Conservation (phyloP, 2,113 vertebrate genomes). For the Scortum barcoo region DNA sequence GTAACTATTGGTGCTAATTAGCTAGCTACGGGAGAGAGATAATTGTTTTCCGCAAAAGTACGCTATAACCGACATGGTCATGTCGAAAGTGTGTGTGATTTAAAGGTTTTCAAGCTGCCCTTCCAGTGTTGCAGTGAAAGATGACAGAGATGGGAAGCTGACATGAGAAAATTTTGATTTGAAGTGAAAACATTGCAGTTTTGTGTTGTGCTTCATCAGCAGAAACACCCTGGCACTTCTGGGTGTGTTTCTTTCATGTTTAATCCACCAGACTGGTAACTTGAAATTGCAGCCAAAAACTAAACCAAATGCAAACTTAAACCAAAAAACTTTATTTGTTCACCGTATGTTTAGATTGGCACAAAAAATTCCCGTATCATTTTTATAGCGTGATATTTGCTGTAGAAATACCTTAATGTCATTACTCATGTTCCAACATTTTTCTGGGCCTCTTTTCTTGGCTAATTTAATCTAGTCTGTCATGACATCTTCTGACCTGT, state of each 20-base stretch:
- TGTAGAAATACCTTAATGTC: slow-evolving; percentile 20
- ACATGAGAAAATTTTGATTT: slow-evolving; percentile 40
- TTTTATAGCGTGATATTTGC: slow-evolving; percentile 9
- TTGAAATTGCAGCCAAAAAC: neutral
- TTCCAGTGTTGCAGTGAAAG: slow-evolving; percentile 3
- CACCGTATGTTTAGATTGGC: slow-evolving; percentile 9
- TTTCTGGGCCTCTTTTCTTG: neutral
- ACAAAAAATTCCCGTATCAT: neutral
- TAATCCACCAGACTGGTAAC: slow-evolving; percentile 15
- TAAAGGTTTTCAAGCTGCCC: neutral
- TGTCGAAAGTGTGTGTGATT: neutral
- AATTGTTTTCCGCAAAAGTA: slow-evolving; percentile 9
- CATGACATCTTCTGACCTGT: neutral
- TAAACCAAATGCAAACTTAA: neutral
- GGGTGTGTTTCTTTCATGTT: slow-evolving; percentile 34
- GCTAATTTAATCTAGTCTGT: neutral
- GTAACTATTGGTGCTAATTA: slow-evolving; percentile 28
- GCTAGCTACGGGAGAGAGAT: neutral
- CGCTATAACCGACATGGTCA: neutral
- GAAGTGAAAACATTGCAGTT: slow-evolving; percentile 36
- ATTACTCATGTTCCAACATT: slow-evolving; percentile 9
- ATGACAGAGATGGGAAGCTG: slow-evolving; percentile 33
- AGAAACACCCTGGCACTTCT: neutral
- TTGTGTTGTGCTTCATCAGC: slow-evolving; percentile 44
- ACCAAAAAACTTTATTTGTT: neutral